Evolutionary conservation across 2,888 invertebrate genomes (phyloP), one percentile per base, ranked within the genome.

Genomic region (Lymantria monacha): DNA sequence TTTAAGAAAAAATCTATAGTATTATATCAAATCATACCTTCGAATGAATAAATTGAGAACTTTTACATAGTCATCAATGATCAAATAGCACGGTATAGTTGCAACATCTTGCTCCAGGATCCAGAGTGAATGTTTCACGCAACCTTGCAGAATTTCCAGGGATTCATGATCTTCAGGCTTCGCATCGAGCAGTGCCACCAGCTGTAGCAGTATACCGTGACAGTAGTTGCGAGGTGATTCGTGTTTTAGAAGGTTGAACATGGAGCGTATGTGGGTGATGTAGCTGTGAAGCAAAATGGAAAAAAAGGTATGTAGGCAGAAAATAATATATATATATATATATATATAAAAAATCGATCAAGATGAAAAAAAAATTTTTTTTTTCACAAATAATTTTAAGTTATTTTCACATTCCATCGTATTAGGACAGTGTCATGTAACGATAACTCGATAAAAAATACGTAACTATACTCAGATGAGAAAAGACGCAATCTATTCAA

Each of bases 191-290:
- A 92, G 70, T 30, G 81, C 83, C 14, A 78, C 61, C 30, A 92
- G 59, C 79, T 91, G 95, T 43, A 95, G 80, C 44, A 95, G 49
- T 33, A 65, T 44, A 14, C 95, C 96, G 79, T 96, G 95, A 45
- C 93, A 91, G 53, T 87, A 87, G 80, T 95, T 96, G 52, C 93
- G 92, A 7, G 75, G 75, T 9, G 90, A 72, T 1, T 55, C 55
- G 0, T 46, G 49, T 3, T 79, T 69, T 10, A 61, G 44, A 2
- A 85, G 53, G 0, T 55, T 11, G 0, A 85, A 57, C 66, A 79
- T 67, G 1, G 71, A 58, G 15, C 70, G 66, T 2, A 85, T 51
- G 59, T 85, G 76, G 9, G 54, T 11, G 15, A 57, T 30, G 46
- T 63, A 68, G 14, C 66, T 66, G 46, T 33, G 11, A 43, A 40